These are phyloP conservation scores for Drosophila willistoni DNA, from an alignment of 1,140 invertebrate species.

Conservation along the genomic window DNA sequence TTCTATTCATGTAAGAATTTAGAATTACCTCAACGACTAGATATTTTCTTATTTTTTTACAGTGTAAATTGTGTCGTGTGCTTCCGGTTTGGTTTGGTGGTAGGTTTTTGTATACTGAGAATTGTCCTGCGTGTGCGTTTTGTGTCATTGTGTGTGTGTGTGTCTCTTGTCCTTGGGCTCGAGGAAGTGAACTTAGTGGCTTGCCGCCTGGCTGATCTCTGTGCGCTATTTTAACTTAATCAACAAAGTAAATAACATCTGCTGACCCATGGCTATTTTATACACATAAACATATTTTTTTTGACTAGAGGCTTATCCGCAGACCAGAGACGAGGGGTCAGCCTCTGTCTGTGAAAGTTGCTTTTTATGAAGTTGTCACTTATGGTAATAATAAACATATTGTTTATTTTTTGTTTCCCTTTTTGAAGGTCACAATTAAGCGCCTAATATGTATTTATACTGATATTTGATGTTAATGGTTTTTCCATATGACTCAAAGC, in stretches of 20 bases:
- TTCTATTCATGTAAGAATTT: no score
- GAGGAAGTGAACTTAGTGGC: conserved; percentile 49
- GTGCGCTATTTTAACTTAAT: conserved; percentile 76
- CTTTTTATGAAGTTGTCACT: conserved; percentile 19
- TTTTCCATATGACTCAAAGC: background rate
- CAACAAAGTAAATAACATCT: conserved; percentile 78
- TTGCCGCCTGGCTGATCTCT: conserved; percentile 64
- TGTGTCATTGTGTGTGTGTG: conserved; percentile 14
- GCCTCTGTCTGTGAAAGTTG: background rate
- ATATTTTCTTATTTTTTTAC: background rate
- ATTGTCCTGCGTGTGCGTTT: conserved; percentile 35
- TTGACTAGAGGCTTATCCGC: conserved; percentile 1
- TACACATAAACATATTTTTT: conserved; percentile 23
- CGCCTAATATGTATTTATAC: background rate
- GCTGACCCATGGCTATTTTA: conserved; percentile 40
- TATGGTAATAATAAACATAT: conserved; percentile 7
- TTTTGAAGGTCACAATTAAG: background rate
- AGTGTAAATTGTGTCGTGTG: conserved; percentile 30
- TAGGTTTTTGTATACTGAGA: conserved; percentile 36
- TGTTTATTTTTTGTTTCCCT: background rate
- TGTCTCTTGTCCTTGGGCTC: conserved; percentile 59
- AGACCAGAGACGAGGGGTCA: background rate
- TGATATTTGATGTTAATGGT: background rate
- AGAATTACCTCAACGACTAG: no score
- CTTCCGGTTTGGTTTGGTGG: conserved; percentile 50